These are phyloP conservation scores for Nipponia nippon DNA, from an alignment of 2,113 vertebrate species.

Conservation along the genomic window DNA sequence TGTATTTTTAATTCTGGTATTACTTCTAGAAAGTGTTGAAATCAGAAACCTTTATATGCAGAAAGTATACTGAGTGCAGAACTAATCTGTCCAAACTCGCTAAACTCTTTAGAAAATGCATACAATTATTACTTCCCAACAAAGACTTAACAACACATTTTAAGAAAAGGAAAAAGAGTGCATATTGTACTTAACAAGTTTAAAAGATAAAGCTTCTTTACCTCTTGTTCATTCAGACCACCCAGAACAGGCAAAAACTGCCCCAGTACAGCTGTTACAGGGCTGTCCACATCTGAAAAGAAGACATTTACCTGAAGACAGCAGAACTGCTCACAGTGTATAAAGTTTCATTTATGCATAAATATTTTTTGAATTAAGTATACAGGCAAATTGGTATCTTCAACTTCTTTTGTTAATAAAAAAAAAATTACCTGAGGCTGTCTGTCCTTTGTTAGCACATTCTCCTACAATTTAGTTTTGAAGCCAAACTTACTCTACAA, in stretches of 20 bases:
- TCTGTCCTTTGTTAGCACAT: not conserved
- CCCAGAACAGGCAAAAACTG: conserved; percentile 52
- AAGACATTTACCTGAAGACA: not conserved
- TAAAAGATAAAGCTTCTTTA: conserved; percentile 2
- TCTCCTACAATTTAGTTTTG: not conserved
- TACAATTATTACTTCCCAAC: not conserved
- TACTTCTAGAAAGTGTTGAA: not conserved
- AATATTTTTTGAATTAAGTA: not conserved
- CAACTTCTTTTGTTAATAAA: not conserved
- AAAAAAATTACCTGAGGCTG: not conserved
- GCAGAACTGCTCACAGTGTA: not conserved
- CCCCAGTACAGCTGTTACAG: conserved; percentile 36
- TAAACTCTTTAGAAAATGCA: not conserved
- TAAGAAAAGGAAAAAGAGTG: not conserved
- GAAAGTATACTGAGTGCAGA: not conserved
- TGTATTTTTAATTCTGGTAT: not conserved
- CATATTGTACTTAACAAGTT: not conserved
- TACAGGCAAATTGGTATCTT: not conserved
- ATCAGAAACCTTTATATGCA: not conserved
- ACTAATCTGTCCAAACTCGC: not conserved
- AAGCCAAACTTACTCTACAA: not conserved
- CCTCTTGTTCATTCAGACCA: conserved; percentile 59
- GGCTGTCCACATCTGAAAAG: conserved; percentile 48
- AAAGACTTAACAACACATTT: not conserved
- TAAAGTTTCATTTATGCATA: not conserved